A percentile compares a stretch with the other conserved stretches of the same genome.
phyloP scores from a whole-genome alignment of 2,113 vertebrate species.

The Mormyrus lacerda region DNA sequence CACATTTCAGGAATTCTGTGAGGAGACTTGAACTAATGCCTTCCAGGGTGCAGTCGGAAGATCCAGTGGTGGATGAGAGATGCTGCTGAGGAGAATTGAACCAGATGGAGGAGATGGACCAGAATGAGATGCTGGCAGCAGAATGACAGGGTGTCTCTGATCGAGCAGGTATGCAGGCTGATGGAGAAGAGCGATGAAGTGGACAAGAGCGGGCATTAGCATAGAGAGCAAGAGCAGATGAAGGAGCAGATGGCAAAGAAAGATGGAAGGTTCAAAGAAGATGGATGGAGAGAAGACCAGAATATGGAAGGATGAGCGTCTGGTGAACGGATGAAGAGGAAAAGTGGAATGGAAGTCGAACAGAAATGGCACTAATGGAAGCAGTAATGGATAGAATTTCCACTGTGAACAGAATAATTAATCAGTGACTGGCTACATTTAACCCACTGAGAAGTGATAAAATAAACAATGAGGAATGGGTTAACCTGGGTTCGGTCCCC shows the following conservation, averaged over 20 bases:
- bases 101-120: not conserved
- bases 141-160: not conserved
- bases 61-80: not conserved
- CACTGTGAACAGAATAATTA: not conserved
- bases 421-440: not conserved
- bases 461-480: not conserved
- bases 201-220: not conserved
- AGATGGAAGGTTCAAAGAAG: not conserved
- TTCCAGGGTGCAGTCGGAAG: not conserved
- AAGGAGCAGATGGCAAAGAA: not conserved
- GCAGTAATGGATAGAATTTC: not conserved
- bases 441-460: not conserved
- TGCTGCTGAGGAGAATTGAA: not conserved
- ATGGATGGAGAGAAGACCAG: not conserved
- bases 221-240: not conserved
- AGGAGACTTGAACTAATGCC: not conserved
- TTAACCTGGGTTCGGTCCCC: too few species aligned
- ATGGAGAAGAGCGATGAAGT: not conserved
- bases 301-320: not conserved
- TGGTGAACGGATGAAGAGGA: not conserved
- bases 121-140: not conserved
- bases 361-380: not conserved
- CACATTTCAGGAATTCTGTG: not conserved
- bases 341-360: conserved; percentile 12
- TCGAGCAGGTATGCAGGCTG: not conserved